These are phyloP conservation scores for Taenioides sp. DNA, from an alignment of 2,797 vertebrate species.

Conservation along the genomic window DNA sequence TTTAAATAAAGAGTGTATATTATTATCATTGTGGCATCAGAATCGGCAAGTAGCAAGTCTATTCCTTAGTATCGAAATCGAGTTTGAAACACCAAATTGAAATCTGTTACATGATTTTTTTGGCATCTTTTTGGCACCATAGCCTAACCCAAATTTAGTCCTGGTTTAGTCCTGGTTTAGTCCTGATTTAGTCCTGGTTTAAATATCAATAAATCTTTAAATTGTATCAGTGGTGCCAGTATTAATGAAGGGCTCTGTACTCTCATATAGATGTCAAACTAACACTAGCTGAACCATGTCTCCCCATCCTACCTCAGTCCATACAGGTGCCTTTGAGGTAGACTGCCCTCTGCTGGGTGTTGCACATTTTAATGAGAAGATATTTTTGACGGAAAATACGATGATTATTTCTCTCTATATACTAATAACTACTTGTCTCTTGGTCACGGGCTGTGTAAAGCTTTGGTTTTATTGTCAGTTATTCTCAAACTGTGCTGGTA, in stretches of 20 bases:
- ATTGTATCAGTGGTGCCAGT: background rate
- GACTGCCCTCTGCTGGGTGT: conserved; percentile 44
- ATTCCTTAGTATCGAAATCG: too few species aligned
- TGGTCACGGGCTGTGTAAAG: background rate
- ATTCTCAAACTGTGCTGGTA: background rate
- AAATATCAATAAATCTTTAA: background rate
- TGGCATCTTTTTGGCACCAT: too few species aligned
- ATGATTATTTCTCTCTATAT: conserved; percentile 3
- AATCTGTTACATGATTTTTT: too few species aligned
- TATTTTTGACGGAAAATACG: conserved; percentile 29
- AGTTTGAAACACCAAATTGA: too few species aligned
- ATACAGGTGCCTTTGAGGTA: conserved; percentile 66
- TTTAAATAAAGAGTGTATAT: too few species aligned
- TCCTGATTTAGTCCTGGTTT: too few species aligned
- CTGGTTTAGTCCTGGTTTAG: too few species aligned
- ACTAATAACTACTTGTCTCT: background rate
- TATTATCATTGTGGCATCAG: too few species aligned
- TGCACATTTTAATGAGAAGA: conserved; percentile 36
- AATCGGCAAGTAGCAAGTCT: too few species aligned
- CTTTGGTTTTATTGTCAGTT: background rate
- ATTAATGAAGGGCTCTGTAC: conserved; percentile 15
- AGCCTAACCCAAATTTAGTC: background rate
- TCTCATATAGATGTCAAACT: conserved; percentile 41
- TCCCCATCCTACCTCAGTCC: conserved; percentile 72
- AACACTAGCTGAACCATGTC: conserved; percentile 33